Percentiles rank a stretch among this genome's conserved stretches.
These are phyloP conservation scores for Notolabrus celidotus DNA, from an alignment of 2,797 vertebrate genomes.

Conservation along the genomic window DNA sequence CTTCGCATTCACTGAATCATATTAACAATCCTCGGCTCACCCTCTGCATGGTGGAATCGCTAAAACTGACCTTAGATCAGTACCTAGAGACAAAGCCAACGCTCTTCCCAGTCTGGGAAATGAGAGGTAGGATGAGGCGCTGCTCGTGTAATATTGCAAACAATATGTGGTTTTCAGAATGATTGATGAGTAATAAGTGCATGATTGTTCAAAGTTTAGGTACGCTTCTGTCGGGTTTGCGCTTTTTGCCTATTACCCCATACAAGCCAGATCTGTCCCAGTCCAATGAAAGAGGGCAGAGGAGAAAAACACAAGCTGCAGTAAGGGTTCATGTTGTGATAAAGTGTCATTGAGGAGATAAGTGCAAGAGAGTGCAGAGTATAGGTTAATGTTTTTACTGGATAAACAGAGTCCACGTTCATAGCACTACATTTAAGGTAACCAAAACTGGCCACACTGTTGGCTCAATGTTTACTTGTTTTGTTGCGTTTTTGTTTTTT, in stretches of 20 bases:
- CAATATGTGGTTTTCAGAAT: conserved; percentile 23
- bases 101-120: conserved; percentile 18
- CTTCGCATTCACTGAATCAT: conserved; percentile 52
- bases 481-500: conserved; percentile 40
- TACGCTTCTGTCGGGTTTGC: conserved; percentile 38
- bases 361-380: conserved; percentile 15
- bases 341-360: conserved; percentile 19
- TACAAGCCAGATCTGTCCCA: conserved; percentile 21
- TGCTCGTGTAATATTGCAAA: conserved; percentile 47
- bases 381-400: conserved; percentile 5
- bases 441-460: conserved; percentile 20
- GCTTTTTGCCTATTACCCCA: conserved; percentile 41
- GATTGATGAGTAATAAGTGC: conserved; percentile 36
- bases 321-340: background rate
- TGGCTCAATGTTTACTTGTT: conserved; percentile 34
- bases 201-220: conserved; percentile 32
- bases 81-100: conserved; percentile 46
- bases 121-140: conserved; percentile 21
- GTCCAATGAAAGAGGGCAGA: conserved; percentile 20
- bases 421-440: conserved; percentile 17
- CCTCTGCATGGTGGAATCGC: conserved; percentile 51
- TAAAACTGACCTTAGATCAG: conserved; percentile 63
- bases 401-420: conserved; percentile 7
- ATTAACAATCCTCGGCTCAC: conserved; percentile 46
- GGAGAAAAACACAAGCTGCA: background rate